Evolutionary conservation across 2,797 vertebrate species (phyloP), one percentile per base, ranked within the genome.

Genomic region (Enteromius viviparus): DNA sequence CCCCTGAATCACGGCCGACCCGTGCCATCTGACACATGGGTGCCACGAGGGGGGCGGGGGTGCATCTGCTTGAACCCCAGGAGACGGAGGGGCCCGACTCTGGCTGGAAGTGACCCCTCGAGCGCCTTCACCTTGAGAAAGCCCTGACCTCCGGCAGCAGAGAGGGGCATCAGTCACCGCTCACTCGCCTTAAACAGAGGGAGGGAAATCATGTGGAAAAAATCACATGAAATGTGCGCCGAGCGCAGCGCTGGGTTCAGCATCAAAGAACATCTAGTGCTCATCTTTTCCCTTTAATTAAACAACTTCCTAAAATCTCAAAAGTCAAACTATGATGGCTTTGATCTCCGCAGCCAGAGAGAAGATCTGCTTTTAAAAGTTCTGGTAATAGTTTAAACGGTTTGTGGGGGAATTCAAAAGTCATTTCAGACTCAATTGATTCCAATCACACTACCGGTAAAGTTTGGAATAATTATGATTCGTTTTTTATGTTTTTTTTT

Each of bases 51-150:
- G 71, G 72, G 74, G 78, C 6, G 29, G 79, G 79, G 84, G 75
- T 69, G 72, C 66, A 71, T 77, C 71, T 85, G 74, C n/a, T 70
- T 80, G 68, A 83, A 75, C 60, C 81, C 77, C 69, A 79, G 74
- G 71, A 76, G 76, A 76, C 79, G 6, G 49, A 81, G 29, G 6
- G 34, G 37, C 75, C 45, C 70, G 12, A 51, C 51, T 81, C 85
- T 69, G 40, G 11, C 26, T 77, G 78, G 45, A 81, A 74, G 65
- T 70, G 80, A 72, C 60, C 72, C 79, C 87, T 87, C 90, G 88
- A 29, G 85, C 82, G 84, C 90, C 89, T 86, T 94, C 93, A 94
- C 93, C 94, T 94, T 94, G 92, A 94, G 88, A 91, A 95, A 91
- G 86, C 92, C 92, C 91, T 94, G 94, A 95, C 92, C 94, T 93